phyloP scores from a whole-genome alignment of 2,888 invertebrate genomes.

The Ophioninae sp. region DNA sequence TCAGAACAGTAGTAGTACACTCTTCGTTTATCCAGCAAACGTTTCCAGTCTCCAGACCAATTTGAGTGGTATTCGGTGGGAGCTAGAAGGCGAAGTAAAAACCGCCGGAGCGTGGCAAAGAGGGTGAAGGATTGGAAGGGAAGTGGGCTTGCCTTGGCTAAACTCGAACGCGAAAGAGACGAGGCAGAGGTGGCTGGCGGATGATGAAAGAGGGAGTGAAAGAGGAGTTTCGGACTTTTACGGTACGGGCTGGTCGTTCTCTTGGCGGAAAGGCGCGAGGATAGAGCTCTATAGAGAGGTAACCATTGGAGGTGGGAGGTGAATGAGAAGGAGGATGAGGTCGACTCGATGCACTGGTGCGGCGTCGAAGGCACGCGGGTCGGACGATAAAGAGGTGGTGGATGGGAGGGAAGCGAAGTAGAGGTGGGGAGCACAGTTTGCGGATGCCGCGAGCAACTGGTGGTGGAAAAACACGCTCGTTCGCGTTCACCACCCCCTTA shows the following conservation, averaged over 20 bases:
- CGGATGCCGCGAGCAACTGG: constrained; percentile 79
- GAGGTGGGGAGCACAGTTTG: constrained; percentile 65
- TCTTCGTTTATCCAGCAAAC: constrained; percentile 12
- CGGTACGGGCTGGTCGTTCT: constrained; percentile 64
- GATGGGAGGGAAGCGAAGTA: constrained; percentile 32
- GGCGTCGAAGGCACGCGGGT: constrained; percentile 53
- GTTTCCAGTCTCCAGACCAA: constrained; percentile 63
- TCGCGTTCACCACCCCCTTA: constrained; percentile 76
- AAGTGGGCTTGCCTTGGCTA: constrained; percentile 20
- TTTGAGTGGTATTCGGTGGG: constrained; percentile 61
- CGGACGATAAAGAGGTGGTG: constrained; percentile 39
- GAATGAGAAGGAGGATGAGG: constrained; percentile 34
- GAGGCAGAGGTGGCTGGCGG: constrained; percentile 62
- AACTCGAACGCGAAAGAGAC: neutral
- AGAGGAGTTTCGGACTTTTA: constrained; percentile 75
- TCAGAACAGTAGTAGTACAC: constrained; percentile 24
- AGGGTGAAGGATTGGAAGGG: constrained; percentile 30
- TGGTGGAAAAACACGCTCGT: constrained; percentile 81
- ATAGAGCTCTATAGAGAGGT: constrained; percentile 44
- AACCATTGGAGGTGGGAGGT: constrained; percentile 6
- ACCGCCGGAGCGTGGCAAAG: constrained; percentile 48
- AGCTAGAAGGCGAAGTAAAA: constrained; percentile 49
- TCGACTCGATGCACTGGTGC: constrained; percentile 53
- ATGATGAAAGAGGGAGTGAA: constrained; percentile 42
- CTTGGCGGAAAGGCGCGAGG: constrained; percentile 62